Base-by-base conservation (phyloP, 2,888 invertebrate species). In the Leptothorax acervorum region DNA sequence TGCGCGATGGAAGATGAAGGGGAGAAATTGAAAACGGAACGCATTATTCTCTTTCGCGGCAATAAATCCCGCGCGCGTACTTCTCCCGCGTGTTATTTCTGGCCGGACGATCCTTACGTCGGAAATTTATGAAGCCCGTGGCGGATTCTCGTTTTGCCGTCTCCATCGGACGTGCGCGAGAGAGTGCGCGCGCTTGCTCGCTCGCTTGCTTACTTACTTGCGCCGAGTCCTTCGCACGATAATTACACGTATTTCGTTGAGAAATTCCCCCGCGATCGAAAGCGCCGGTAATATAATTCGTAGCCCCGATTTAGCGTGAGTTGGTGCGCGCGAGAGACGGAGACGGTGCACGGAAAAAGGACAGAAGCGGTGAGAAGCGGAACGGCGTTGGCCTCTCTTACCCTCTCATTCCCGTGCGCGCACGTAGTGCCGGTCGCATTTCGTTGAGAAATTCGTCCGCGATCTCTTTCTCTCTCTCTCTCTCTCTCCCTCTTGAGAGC, bases 51-150 rank as follows among this genome's bases (percentile, higher is more conserved):
- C 79, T 73, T 81, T 81, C 79, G 73, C 79, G 79, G 79, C 79
- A 73, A 81, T 81, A 81, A 81, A 81, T 81, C 79, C 73, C 73
- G 79, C 48, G 73, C 57, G 48, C 73, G 60, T 60, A 79, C 39
- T 28, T 79, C 60, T 18, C 48, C 39, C 60, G 71, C 79, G 79
- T 48, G 73, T 81, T 81, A 81, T 81, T 81, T 73, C 79, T 81
- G 79, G 60, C 60, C 28, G 73, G 60, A 81, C 79, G 79, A 81
- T 81, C 73, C 79, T 81, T 81, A 81, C 45, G 79, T 81, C 73
- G 79, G 79, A 81, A 81, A 81, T 81, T 81, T 81, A 81, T 81
- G 79, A 81, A 81, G 79, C 73, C 79, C 73, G 79, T 81, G 79
- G 79, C 79, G 73, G 79, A 81, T 81, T 81, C 79, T 81, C 60